Evolutionary conservation across 2,888 invertebrate genomes (phyloP).

Genomic region (Erannis defoliaria): DNA sequence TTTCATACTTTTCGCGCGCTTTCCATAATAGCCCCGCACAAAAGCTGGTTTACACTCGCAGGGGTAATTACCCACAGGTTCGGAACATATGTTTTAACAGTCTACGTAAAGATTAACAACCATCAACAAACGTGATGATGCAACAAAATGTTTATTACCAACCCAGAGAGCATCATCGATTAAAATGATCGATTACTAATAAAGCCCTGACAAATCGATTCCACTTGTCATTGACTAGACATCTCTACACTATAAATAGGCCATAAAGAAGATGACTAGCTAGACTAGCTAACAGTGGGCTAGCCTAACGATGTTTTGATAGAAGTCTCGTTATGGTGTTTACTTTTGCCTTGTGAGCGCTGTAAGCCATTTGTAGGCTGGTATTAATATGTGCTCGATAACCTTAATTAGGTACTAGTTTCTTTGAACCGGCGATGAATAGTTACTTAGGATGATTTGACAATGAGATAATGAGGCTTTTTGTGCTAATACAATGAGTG

Average conservation of each 20-base stretch:
- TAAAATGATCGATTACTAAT: constrained; percentile 67
- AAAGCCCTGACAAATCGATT: constrained; percentile 63
- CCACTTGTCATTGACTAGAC: constrained; percentile 49
- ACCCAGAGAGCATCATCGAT: constrained; percentile 63
- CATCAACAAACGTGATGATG: constrained; percentile 19
- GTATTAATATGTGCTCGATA: constrained; percentile 32
- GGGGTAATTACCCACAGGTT: no score
- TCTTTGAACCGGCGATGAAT: constrained; percentile 19
- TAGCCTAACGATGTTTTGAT: constrained; percentile 57
- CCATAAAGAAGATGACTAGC: neutral
- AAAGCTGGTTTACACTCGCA: no score
- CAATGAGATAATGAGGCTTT: constrained; percentile 29
- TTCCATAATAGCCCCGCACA: no score
- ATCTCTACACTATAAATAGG: neutral
- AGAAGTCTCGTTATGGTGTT: constrained; percentile 49
- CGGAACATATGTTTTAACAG: neutral
- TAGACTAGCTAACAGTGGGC: neutral
- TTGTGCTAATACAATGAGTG: constrained; percentile 14
- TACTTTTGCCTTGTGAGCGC: constrained; percentile 46
- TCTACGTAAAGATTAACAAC: neutral
- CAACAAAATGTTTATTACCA: constrained; percentile 26
- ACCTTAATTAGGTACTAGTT: constrained; percentile 25
- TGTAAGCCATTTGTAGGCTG: constrained; percentile 33
- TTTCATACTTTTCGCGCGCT: no score
- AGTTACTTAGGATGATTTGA: constrained; percentile 21